Evolutionary conservation across 2,113 vertebrate species (phyloP).

Genomic region (Apeltes quadracus): DNA sequence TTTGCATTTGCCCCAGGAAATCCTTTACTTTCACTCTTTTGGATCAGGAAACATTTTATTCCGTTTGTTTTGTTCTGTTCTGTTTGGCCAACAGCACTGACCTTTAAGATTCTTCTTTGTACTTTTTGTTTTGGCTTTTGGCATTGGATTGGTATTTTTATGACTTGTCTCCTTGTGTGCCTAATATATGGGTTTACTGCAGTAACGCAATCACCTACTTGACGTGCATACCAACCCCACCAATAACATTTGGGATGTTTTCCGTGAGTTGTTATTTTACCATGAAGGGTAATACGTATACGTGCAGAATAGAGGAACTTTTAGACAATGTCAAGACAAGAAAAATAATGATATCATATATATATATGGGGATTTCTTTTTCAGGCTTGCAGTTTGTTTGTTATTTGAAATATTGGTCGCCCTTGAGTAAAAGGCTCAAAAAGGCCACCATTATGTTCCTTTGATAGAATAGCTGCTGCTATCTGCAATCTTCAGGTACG

Average conservation of each 20-base stretch:
- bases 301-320: neutral
- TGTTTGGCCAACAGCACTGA: constrained; percentile 9
- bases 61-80: no score
- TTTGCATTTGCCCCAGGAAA: constrained; percentile 5
- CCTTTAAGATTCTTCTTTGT: constrained; percentile 14
- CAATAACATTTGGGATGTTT: constrained; percentile 14
- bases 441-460: neutral
- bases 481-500: neutral
- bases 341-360: neutral
- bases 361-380: neutral
- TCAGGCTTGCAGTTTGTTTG: neutral
- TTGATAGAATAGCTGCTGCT: neutral
- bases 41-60: no score
- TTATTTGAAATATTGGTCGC: neutral
- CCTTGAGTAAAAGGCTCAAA: neutral
- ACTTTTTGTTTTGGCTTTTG: neutral
- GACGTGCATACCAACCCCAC: constrained; percentile 10
- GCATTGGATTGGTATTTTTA: constrained; percentile 3
- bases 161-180: constrained; percentile 22
- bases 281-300: neutral
- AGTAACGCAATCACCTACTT: neutral
- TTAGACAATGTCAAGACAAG: neutral
- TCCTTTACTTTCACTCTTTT: neutral
- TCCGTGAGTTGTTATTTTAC: neutral
- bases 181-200: constrained; percentile 25